Conservation (phyloP, 92 coral and sea anemone species). For the Phenganax marumi region DNA sequence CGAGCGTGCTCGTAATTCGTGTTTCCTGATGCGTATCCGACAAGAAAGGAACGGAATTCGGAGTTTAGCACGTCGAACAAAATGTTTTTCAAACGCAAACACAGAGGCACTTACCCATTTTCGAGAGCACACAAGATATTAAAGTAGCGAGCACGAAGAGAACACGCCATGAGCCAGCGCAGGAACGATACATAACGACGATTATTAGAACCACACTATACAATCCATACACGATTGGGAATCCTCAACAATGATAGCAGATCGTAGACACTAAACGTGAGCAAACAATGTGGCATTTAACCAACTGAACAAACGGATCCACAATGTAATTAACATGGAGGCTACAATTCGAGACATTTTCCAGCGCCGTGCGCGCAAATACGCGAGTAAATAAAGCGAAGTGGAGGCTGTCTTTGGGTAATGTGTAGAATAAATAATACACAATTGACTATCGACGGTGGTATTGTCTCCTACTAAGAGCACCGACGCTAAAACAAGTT, state of each 20-base stretch:
- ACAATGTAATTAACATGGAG: not conserved
- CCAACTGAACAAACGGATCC: not conserved
- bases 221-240: not conserved
- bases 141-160: not conserved
- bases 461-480: slow-evolving; percentile 34
- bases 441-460: slow-evolving; percentile 27
- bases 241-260: slow-evolving; percentile 1
- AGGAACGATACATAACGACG: not conserved
- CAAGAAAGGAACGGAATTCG: slow-evolving; percentile 36
- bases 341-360: not conserved
- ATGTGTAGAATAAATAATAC: slow-evolving; percentile 43
- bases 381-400: slow-evolving; percentile 32
- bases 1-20: slow-evolving; percentile 9
- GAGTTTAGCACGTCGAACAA: slow-evolving; percentile 26
- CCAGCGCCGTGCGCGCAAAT: slow-evolving; percentile 12
- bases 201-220: not conserved
- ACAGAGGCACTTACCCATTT: slow-evolving; percentile 4
- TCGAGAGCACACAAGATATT: not conserved
- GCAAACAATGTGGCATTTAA: slow-evolving; percentile 22
- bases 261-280: not conserved
- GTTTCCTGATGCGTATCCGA: slow-evolving; percentile 45
- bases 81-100: slow-evolving; percentile 1
- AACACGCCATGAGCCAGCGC: not conserved
- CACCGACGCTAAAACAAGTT: slow-evolving; percentile 3
- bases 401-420: slow-evolving; percentile 34